A percentile compares a stretch with the other conserved stretches of the same genome.
phyloP scores from a whole-genome alignment of 2,888 invertebrate genomes.

The Azorinus chamasolen region DNA sequence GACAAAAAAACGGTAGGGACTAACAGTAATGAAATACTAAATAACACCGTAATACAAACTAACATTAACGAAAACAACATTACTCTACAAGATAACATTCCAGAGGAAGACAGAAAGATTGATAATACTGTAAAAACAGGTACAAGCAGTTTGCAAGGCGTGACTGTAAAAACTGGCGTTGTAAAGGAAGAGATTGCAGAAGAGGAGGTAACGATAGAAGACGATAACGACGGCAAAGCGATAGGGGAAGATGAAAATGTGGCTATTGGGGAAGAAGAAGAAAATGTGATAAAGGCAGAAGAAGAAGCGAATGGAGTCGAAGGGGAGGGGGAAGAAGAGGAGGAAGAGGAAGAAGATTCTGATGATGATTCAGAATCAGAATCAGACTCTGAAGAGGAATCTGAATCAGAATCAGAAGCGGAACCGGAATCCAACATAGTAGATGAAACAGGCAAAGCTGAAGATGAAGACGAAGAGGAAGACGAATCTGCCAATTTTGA shows the following conservation, averaged over 20 bases:
- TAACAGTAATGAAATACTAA: background rate
- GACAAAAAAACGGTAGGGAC: background rate
- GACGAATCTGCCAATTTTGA: no score
- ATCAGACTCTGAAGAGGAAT: no score
- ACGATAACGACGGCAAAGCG: slow-evolving; percentile 18
- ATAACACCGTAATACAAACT: background rate
- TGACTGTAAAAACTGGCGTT: background rate
- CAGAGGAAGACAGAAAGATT: no score
- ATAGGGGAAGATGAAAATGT: slow-evolving; percentile 34
- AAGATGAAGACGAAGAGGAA: no score
- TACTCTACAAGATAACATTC: background rate
- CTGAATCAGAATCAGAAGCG: no score
- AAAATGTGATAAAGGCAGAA: background rate
- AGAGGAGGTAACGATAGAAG: background rate
- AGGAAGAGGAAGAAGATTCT: slow-evolving; percentile 3
- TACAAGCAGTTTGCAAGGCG: background rate
- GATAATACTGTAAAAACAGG: no score
- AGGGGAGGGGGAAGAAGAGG: slow-evolving; percentile 1
- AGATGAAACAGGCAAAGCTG: no score
- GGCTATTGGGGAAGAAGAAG: background rate
- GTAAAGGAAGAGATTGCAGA: slow-evolving; percentile 1
- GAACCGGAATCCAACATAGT: no score
- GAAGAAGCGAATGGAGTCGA: slow-evolving; percentile 1
- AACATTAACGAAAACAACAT: background rate
- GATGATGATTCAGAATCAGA: background rate